Evolutionary conservation across 2,797 vertebrate species (phyloP), one percentile per base, ranked within the genome.

Genomic region (Schizopygopsis pylzovi): DNA sequence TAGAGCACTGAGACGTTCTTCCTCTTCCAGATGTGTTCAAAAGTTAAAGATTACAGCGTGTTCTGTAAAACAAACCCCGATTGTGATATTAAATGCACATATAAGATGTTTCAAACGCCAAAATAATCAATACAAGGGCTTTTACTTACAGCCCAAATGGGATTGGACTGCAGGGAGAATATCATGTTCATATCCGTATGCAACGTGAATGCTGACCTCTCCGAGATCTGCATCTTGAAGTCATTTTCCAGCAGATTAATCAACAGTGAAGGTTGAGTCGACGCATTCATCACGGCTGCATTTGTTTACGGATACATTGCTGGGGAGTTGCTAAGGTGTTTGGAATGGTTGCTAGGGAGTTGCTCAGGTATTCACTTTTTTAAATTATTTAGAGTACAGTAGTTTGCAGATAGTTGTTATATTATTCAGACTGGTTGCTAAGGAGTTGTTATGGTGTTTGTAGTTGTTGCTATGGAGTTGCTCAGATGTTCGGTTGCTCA

Each of bases 231-330:
- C 84, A 84, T 85, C 80, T 87, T 87, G 75, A 89, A 84, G 45
- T 41, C 52, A 65, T 87, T 90, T 84, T 84, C 79, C 54, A 79
- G 67, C 82, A 79, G 82, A 90, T 89, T 83, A 83, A 87, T 89
- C 80, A 86, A 79, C 78, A 56, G 47, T 33, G 77, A 84, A 86
- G 71, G 78, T 77, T 52, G 84, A 81, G 84, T 65, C 6, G 13
- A 3, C 0, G 13, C 2, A 15, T 33, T 16, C 37, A 67, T 67
- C 28, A 9, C 3, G 13, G 5, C 63, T 15, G 63, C 2, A 15
- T 65, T 65, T 15, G 61, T 65, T 65, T 65, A 65, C 2, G 2
- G 28, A 65, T 33, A 16, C 63, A 37, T 33, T 67, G 63, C 28
- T 18, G 63, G 63, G 28, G 61, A 28, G 61, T 63, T 28, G 61